phyloP scores from a whole-genome alignment of 2,113 vertebrate genomes.

The Gopherus flavomarginatus region DNA sequence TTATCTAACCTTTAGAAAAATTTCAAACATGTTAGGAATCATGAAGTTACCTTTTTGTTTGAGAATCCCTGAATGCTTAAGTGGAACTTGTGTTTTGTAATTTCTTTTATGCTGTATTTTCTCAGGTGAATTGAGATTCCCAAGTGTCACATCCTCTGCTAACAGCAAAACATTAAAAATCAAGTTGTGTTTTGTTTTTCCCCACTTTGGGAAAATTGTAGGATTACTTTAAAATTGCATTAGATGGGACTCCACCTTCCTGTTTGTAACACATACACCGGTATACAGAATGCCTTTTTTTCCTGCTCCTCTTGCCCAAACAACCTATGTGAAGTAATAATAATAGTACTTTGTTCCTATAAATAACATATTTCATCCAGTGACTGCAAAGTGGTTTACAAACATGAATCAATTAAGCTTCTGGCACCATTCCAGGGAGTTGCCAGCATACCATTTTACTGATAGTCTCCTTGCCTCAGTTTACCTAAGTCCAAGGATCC shows the following conservation, averaged over 20 bases:
- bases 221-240: background rate
- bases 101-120: slow-evolving; percentile 64
- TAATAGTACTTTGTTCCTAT: background rate
- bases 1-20: slow-evolving; percentile 82
- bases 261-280: background rate
- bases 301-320: background rate
- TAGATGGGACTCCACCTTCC: background rate
- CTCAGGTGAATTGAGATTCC: slow-evolving; percentile 67
- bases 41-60: slow-evolving; percentile 76
- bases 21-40: slow-evolving; percentile 81
- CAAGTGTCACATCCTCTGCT: slow-evolving; percentile 33
- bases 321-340: background rate
- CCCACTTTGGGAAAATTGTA: background rate
- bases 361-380: background rate
- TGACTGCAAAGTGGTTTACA: background rate
- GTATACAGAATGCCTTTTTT: background rate
- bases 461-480: background rate
- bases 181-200: accelerated
- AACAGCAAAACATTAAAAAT: background rate
- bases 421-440: background rate
- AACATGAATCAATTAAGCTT: background rate
- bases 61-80: slow-evolving; percentile 61
- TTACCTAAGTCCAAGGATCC: background rate
- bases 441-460: background rate
- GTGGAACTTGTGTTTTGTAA: slow-evolving; percentile 71